Conservation (phyloP, 2,888 invertebrate species). For the Pandemis heparana region DNA sequence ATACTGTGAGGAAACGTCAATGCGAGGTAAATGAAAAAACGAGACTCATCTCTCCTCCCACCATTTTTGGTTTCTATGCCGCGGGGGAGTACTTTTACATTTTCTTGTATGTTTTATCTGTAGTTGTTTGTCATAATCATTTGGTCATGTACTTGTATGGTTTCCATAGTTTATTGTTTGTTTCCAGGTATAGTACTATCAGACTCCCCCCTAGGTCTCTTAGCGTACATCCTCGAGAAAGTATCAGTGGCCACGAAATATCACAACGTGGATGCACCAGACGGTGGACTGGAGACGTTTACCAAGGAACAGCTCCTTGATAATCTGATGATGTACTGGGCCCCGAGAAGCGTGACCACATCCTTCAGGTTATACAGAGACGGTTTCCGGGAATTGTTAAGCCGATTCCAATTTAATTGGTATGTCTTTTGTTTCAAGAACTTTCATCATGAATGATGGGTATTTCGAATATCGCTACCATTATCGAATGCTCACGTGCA, state of each 20-base stretch:
- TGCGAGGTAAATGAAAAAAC: too few species aligned
- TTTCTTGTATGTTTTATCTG: too few species aligned
- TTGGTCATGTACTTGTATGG: too few species aligned
- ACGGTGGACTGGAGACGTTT: slow-evolving; percentile 88
- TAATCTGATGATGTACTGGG: slow-evolving; percentile 49
- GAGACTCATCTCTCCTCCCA: too few species aligned
- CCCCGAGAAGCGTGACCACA: not conserved
- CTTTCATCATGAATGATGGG: not conserved
- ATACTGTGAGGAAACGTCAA: too few species aligned
- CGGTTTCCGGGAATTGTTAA: not conserved
- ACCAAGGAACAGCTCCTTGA: slow-evolving; percentile 85
- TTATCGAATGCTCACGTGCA: too few species aligned
- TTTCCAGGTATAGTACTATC: slow-evolving; percentile 85
- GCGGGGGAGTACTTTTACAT: too few species aligned
- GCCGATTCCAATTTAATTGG: slow-evolving; percentile 2
- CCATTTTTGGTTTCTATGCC: too few species aligned
- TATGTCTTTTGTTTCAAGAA: not conserved
- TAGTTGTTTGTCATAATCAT: too few species aligned
- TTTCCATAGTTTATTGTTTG: not conserved
- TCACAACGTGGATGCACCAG: slow-evolving; percentile 65
- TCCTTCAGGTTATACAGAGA: slow-evolving; percentile 10
- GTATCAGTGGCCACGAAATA: slow-evolving; percentile 89
- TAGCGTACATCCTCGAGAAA: slow-evolving; percentile 92
- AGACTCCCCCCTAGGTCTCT: slow-evolving; percentile 90
- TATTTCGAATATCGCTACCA: too few species aligned